A percentile compares a stretch with the other conserved stretches of the same genome.
These are phyloP conservation scores for Drosophila aff. DNA, from an alignment of 1,140 invertebrate genomes.

Conservation along the genomic window DNA sequence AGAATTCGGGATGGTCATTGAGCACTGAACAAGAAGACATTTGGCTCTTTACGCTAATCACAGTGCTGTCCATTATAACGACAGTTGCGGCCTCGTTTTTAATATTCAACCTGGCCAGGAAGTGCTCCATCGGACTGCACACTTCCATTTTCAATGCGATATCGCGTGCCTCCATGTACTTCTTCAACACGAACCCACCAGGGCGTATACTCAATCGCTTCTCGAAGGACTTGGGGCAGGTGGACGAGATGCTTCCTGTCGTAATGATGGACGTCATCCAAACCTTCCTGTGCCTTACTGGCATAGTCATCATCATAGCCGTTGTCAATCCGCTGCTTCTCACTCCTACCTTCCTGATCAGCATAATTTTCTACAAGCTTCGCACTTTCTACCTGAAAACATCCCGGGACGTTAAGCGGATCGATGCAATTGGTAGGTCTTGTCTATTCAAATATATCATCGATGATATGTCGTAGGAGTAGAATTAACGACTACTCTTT, in stretches of 20 bases:
- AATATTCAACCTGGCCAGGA: constrained; percentile 90
- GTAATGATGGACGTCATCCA: constrained; percentile 90
- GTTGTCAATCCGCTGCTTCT: constrained; percentile 92
- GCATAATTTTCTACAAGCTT: constrained; percentile 90
- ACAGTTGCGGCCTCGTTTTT: constrained; percentile 87
- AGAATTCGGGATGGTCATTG: constrained; percentile 37
- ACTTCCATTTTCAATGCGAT: constrained; percentile 92
- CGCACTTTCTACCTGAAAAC: constrained; percentile 92
- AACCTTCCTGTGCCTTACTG: constrained; percentile 90
- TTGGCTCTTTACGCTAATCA: constrained; percentile 86
- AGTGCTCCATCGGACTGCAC: constrained; percentile 90
- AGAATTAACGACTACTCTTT: too few relatives aligned
- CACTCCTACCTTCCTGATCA: constrained; percentile 89
- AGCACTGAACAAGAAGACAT: constrained; percentile 66
- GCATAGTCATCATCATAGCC: constrained; percentile 91
- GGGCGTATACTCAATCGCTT: background rate
- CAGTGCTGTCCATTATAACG: constrained; percentile 87
- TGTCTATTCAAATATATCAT: too few relatives aligned
- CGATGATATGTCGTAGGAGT: too few relatives aligned
- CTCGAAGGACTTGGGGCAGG: constrained; percentile 4
- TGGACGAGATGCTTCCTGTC: constrained; percentile 1
- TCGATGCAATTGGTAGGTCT: constrained; percentile 94
- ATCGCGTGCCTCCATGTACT: constrained; percentile 91
- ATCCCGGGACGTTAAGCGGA: constrained; percentile 93
- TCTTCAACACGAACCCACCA: constrained; percentile 91